Percentiles rank a stretch among this genome's conserved stretches.
phyloP scores from a whole-genome alignment of 2,113 vertebrate species.

The Hipposideros armiger region DNA sequence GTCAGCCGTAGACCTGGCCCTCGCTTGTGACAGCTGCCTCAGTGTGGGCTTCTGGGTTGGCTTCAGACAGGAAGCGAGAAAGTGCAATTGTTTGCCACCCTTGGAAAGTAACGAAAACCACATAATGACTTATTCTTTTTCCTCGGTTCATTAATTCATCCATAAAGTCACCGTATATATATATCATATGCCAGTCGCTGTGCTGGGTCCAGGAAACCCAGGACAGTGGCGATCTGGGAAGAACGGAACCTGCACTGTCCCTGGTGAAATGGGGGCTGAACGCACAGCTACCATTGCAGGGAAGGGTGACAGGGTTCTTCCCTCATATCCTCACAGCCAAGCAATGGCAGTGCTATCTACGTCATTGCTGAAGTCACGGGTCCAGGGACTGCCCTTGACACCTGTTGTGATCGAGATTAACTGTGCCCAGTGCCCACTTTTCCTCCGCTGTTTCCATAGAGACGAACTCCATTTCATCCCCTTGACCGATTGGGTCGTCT shows the following conservation, averaged over 20 bases:
- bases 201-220: not conserved
- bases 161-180: not conserved
- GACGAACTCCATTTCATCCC: too few relatives aligned
- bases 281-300: fast-evolving
- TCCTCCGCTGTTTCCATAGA: not conserved
- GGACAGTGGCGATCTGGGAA: not conserved
- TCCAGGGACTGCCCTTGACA: not conserved
- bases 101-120: not conserved
- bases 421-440: not conserved
- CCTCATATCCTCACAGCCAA: fast-evolving
- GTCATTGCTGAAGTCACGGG: fast-evolving
- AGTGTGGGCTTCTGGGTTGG: not conserved
- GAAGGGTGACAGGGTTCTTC: fast-evolving
- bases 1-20: fast-evolving
- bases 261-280: fast-evolving
- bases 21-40: fast-evolving
- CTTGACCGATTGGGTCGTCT: not conserved
- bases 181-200: too few relatives aligned
- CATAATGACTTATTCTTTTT: not conserved
- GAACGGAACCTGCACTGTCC: fast-evolving
- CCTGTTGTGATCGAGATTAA: fast-evolving
- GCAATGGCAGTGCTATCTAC: fast-evolving
- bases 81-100: not conserved
- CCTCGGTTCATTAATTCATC: not conserved
- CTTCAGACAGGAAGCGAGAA: not conserved